Base-by-base conservation (phyloP, 1,140 invertebrate species). In the Cydia strobilella region DNA sequence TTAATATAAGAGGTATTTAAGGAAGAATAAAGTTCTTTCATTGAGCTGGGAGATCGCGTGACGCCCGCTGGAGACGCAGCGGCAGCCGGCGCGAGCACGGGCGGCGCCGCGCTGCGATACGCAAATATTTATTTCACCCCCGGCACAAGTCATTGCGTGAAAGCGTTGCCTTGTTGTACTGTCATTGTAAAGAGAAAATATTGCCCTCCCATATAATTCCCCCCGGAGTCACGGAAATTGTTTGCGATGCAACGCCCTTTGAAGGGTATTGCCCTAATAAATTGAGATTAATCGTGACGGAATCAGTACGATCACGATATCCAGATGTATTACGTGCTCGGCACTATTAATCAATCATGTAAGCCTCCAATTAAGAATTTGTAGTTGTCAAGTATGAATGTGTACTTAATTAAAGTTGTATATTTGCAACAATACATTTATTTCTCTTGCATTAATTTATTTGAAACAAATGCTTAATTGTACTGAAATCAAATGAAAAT, bases 111-210 rank as follows among this genome's bases (percentile, higher is more conserved):
- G 75, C 65, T 78, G 84, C 81, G 82, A 87, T 86, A 86, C 84
- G 84, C 80, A 87, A 86, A 88, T 87, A 86, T 90, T 86, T 86
- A 86, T 88, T 85, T 80, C 82, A 79, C 72, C 80, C 77, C 76
- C 72, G 77, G 85, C 79, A 83, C 83, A 85, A 90, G 83, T 86
- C 84, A 89, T 88, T 82, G 82, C 80, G 81, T 89, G 83, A 90
- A 92, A 92, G 89, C 90, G 82, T 88, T 85, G 80, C 87, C 86
- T 89, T 88, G 90, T 90, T 86, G 20, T 76, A 51, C 73, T 72
- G 75, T 82, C 82, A 77, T 77, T 85, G 76, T 80, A 80, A 85
- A 84, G 74, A 82, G 79, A 88, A 88, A 86, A 86, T 88, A 87
- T 88, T 82, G 78, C 82, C 82, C 79, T 79, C 82, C 87, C 84